phyloP scores from a whole-genome alignment of 2,888 invertebrate genomes.

The Dynastes maya region DNA sequence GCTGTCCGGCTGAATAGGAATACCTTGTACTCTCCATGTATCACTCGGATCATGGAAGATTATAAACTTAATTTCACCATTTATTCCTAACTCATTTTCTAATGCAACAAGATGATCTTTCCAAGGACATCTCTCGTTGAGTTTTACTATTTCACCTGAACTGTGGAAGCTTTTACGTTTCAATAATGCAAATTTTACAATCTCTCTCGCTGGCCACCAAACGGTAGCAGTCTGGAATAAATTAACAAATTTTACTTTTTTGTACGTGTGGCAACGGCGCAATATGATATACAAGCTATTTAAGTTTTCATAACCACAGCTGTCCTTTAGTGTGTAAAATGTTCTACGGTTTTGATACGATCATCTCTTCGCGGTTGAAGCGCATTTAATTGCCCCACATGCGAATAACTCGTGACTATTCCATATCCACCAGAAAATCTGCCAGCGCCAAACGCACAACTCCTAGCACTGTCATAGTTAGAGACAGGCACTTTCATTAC shows the following conservation, averaged over 20 bases:
- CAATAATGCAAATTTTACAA: slow-evolving; percentile 83
- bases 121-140: slow-evolving; percentile 88
- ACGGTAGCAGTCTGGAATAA: slow-evolving; percentile 74
- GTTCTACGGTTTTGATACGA: no score
- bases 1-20: slow-evolving; percentile 82
- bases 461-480: no score
- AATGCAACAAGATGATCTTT: slow-evolving; percentile 89
- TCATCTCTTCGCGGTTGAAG: no score
- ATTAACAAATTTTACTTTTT: slow-evolving; percentile 11
- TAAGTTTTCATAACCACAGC: no score
- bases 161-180: slow-evolving; percentile 79
- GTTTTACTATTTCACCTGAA: slow-evolving; percentile 87
- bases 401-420: no score
- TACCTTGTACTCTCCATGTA: slow-evolving; percentile 89
- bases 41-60: slow-evolving; percentile 79
- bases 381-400: no score
- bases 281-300: no score
- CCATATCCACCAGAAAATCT: no score
- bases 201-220: slow-evolving; percentile 91
- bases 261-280: no score
- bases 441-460: no score
- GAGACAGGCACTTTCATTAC: no score
- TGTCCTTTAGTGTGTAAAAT: no score
- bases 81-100: slow-evolving; percentile 81
- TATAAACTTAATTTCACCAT: slow-evolving; percentile 79